A percentile compares a stretch with the other conserved stretches of the same genome.
phyloP scores from a whole-genome alignment of 2,888 invertebrate species.

The Melieria omissa region DNA sequence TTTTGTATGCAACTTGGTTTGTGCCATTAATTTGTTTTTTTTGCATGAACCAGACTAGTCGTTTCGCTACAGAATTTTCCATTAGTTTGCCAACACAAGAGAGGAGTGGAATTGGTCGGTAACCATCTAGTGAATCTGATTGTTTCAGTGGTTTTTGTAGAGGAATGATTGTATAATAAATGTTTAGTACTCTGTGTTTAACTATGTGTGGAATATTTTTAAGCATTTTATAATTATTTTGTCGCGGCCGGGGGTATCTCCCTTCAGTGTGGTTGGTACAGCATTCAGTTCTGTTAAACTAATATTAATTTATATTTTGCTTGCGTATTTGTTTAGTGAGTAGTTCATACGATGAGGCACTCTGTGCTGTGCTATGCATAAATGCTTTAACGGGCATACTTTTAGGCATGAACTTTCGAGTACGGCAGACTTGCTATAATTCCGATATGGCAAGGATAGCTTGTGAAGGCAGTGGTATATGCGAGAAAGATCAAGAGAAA shows the following conservation, averaged over 20 bases:
- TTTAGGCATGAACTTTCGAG: too few relatives aligned
- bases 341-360: too few relatives aligned
- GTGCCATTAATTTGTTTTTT: too few relatives aligned
- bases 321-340: not conserved
- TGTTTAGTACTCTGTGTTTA: conserved; percentile 3
- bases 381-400: too few relatives aligned
- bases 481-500: too few relatives aligned
- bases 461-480: too few relatives aligned
- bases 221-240: conserved; percentile 14
- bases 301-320: conserved; percentile 7
- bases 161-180: conserved; percentile 27
- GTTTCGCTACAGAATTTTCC: conserved; percentile 24
- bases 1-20: too few relatives aligned
- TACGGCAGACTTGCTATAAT: too few relatives aligned
- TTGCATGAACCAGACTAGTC: conserved; percentile 18
- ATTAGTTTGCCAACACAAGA: conserved; percentile 26
- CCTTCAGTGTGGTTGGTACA: conserved; percentile 9
- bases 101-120: conserved; percentile 28
- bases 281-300: not conserved
- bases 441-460: too few relatives aligned
- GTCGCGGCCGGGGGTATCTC: conserved; percentile 5
- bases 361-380: too few relatives aligned
- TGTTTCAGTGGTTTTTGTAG: conserved; percentile 28
- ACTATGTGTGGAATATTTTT: not conserved
- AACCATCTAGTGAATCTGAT: not conserved